Evolutionary conservation across 2,113 vertebrate genomes (phyloP).

Genomic region (Oncorhynchus mykiss): DNA sequence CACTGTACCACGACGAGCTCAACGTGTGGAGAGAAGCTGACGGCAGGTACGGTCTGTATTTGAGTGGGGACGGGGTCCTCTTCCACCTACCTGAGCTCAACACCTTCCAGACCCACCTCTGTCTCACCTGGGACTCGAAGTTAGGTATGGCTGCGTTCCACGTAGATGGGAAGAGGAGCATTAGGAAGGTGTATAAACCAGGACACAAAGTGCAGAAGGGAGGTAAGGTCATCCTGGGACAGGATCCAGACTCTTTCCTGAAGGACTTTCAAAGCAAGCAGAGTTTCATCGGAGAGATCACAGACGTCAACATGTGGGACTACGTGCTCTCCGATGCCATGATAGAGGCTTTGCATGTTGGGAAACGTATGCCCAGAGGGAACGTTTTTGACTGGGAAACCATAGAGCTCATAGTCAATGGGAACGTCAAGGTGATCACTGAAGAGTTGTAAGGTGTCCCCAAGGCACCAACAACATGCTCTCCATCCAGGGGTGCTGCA

Average conservation of each 20-base stretch:
- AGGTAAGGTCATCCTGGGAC: no score
- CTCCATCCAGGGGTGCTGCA: no score
- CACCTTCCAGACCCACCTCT: constrained; percentile 47
- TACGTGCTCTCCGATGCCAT: constrained; percentile 24
- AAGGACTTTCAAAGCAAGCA: no score
- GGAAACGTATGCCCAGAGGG: neutral
- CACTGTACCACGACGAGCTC: no score
- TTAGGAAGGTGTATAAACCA: constrained; percentile 38
- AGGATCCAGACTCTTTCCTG: no score
- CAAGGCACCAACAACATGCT: no score
- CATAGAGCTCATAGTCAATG: no score
- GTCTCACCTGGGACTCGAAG: constrained; percentile 47
- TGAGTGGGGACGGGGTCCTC: accelerated
- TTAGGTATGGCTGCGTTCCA: constrained; percentile 33
- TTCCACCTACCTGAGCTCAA: constrained; percentile 28
- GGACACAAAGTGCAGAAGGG: no score
- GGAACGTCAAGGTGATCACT: no score
- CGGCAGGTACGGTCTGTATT: neutral
- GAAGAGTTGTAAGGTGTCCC: no score
- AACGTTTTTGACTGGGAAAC: constrained; percentile 36
- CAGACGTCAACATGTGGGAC: constrained; percentile 48
- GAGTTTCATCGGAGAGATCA: constrained; percentile 18
- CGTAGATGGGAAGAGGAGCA: constrained; percentile 35
- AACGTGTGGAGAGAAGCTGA: no score
- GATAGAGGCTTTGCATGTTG: constrained; percentile 4